Conservation (phyloP, 64 coral and sea anemone species). For the Cladopsammia gracilis region DNA sequence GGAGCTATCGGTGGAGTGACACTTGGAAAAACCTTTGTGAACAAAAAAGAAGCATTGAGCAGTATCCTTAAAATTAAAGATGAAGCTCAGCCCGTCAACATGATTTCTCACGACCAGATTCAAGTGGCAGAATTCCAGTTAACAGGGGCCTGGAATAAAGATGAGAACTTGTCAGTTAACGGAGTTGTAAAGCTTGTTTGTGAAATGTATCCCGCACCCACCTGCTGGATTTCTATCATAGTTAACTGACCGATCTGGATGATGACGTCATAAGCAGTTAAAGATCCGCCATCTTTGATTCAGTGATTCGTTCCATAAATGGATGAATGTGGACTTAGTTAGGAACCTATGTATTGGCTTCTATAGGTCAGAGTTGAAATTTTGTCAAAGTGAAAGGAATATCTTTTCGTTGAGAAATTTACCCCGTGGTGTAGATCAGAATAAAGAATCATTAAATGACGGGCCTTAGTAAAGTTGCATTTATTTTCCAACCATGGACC, state of each 20-base stretch:
- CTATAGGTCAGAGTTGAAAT: no score
- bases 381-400: no score
- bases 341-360: no score
- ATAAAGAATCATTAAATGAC: no score
- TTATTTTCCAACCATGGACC: no score
- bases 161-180: not conserved
- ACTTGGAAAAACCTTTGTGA: not conserved
- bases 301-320: no score
- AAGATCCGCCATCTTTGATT: no score
- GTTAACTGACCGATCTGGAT: not conserved
- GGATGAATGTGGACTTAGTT: no score
- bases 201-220: not conserved
- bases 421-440: no score
- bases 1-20: not conserved
- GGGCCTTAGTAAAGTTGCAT: no score
- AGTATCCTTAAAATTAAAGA: not conserved
- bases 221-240: not conserved
- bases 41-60: not conserved
- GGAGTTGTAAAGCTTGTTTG: conserved; percentile 25
- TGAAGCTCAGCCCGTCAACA: not conserved
- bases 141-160: not conserved
- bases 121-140: not conserved
- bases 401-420: no score
- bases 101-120: not conserved
- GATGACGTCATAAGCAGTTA: not conserved